Percentiles rank a stretch among this genome's conserved stretches.
Conservation (phyloP, 64 coral and sea anemone genomes). For the Actinia tenebrosa region DNA sequence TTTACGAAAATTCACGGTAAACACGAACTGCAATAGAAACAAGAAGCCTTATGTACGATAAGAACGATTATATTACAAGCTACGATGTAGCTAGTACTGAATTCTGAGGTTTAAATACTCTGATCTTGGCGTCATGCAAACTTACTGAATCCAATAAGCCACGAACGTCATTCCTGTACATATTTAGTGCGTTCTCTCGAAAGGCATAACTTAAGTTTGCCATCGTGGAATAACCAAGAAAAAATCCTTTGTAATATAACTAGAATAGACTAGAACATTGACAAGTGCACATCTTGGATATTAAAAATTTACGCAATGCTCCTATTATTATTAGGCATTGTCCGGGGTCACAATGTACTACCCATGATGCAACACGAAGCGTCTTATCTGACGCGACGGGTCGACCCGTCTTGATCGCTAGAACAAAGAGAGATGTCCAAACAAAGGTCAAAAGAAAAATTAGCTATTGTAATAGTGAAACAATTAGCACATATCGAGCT, state of each 20-base stretch:
- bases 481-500: background rate
- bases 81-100: too few relatives aligned
- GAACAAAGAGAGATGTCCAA: background rate
- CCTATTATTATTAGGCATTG: background rate
- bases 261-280: background rate
- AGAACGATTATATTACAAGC: too few relatives aligned
- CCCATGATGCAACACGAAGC: background rate
- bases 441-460: background rate
- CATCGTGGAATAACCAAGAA: background rate
- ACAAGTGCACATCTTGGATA: background rate
- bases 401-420: background rate
- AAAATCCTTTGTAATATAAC: background rate
- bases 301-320: background rate
- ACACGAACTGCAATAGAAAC: too few relatives aligned
- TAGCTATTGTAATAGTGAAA: background rate
- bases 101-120: background rate
- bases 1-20: too few relatives aligned
- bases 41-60: too few relatives aligned
- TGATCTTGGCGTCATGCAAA: background rate
- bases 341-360: background rate
- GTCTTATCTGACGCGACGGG: background rate
- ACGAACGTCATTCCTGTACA: background rate
- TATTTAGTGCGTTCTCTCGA: background rate
- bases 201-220: constrained; percentile 2
- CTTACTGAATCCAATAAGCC: background rate